phyloP scores from a whole-genome alignment of 2,797 vertebrate species.

The Glyptemys insculpta region DNA sequence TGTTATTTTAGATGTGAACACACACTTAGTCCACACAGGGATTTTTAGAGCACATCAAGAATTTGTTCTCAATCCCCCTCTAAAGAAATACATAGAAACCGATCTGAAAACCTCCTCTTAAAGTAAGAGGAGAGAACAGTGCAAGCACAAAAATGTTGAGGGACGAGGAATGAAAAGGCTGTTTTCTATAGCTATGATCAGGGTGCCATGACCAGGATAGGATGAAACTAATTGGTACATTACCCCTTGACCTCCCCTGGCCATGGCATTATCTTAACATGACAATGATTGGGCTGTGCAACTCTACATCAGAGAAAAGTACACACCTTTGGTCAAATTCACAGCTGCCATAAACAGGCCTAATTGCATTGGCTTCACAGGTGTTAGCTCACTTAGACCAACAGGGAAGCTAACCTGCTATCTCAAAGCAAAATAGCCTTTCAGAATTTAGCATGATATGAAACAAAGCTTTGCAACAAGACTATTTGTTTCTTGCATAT shows the following conservation, averaged over 20 bases:
- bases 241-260: not conserved
- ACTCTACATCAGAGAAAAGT: not conserved
- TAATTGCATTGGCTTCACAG: not conserved
- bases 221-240: not conserved
- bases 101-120: not conserved
- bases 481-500: not conserved
- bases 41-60: not conserved
- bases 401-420: not conserved
- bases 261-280: not conserved
- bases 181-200: not conserved
- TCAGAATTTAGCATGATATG: not conserved
- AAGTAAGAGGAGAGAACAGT: not conserved
- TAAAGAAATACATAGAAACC: not conserved
- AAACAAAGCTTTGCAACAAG: not conserved
- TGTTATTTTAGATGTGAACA: not conserved
- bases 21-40: not conserved
- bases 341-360: not conserved
- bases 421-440: not conserved
- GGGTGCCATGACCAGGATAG: not conserved
- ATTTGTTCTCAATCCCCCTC: not conserved
- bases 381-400: not conserved
- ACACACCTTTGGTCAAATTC: not conserved
- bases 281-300: not conserved
- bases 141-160: not conserved
- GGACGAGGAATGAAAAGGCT: no score